These are phyloP conservation scores for Hipparchia semele DNA, from an alignment of 2,888 invertebrate species.

Conservation along the genomic window DNA sequence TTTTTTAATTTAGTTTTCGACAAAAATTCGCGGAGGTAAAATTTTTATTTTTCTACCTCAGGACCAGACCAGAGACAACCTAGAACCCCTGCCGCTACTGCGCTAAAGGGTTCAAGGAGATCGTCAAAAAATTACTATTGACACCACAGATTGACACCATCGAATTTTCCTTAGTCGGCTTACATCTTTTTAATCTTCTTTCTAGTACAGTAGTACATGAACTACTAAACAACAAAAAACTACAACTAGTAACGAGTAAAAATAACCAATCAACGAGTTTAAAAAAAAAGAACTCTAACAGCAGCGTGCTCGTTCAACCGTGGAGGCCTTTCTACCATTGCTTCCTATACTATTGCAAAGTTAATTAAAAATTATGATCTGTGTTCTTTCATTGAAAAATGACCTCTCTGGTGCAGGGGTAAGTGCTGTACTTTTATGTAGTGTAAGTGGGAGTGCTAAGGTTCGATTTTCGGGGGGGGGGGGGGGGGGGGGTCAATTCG, in stretches of 20 bases:
- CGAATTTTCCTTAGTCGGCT: too few relatives aligned
- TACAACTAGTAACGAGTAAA: not conserved
- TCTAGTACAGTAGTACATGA: not conserved
- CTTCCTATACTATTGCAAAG: not conserved
- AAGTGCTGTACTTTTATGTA: too few relatives aligned
- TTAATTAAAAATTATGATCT: conserved; percentile 14
- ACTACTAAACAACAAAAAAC: too few relatives aligned
- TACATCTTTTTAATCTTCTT: too few relatives aligned
- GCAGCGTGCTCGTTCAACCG: not conserved
- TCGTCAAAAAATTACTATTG: too few relatives aligned
- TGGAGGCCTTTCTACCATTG: not conserved
- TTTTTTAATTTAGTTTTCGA: not conserved
- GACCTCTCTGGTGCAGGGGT: too few relatives aligned
- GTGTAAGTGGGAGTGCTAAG: too few relatives aligned
- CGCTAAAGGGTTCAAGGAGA: too few relatives aligned
- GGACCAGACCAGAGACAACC: too few relatives aligned
- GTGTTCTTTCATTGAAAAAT: not conserved
- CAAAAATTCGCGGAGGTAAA: not conserved
- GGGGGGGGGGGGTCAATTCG: too few relatives aligned
- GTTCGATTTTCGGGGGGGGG: not conserved
- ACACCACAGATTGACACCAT: too few relatives aligned
- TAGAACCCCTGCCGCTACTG: too few relatives aligned
- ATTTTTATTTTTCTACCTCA: not conserved
- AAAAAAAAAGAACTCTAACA: not conserved
- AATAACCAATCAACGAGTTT: conserved; percentile 8